These are phyloP conservation scores for Drosophila ficusphila DNA, from an alignment of 1,140 invertebrate species.

Conservation along the genomic window DNA sequence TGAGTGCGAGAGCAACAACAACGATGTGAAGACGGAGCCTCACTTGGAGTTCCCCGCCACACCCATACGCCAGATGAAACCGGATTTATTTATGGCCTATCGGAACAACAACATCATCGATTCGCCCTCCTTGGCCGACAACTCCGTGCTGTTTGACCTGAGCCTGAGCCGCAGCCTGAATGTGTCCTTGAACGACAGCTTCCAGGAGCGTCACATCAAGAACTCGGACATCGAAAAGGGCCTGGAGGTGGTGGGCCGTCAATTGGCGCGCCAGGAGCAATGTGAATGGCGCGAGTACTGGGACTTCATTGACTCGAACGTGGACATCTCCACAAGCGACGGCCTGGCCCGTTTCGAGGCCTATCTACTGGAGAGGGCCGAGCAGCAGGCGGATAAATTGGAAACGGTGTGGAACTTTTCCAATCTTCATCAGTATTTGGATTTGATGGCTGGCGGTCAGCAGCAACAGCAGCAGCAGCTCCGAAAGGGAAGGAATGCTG, in stretches of 20 bases:
- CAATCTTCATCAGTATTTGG: conserved; percentile 44
- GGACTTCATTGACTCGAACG: conserved; percentile 92
- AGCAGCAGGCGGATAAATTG: conserved; percentile 22
- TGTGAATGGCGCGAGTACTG: conserved; percentile 96
- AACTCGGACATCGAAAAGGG: conserved; percentile 93
- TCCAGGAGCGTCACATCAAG: conserved; percentile 85
- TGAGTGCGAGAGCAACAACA: conserved; percentile 47
- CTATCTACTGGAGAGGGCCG: conserved; percentile 87
- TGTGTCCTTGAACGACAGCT: conserved; percentile 50
- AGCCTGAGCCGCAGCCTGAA: conserved; percentile 12
- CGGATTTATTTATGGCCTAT: conserved; percentile 30
- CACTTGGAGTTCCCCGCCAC: conserved; percentile 26
- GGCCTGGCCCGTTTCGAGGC: conserved; percentile 90
- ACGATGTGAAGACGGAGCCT: conserved; percentile 12
- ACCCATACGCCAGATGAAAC: conserved; percentile 29
- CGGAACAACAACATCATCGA: conserved; percentile 10
- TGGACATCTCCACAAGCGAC: conserved; percentile 89
- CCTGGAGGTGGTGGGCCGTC: conserved; percentile 91
- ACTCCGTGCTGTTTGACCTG: neutral
- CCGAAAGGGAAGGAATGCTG: neutral
- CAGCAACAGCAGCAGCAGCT: neutral
- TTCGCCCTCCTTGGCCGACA: neutral
- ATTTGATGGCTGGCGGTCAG: conserved; percentile 28
- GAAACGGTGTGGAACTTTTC: conserved; percentile 19
- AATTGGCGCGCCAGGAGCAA: conserved; percentile 90